Evolutionary conservation across 2,888 invertebrate species (phyloP).

Genomic region (Apodemia zela): DNA sequence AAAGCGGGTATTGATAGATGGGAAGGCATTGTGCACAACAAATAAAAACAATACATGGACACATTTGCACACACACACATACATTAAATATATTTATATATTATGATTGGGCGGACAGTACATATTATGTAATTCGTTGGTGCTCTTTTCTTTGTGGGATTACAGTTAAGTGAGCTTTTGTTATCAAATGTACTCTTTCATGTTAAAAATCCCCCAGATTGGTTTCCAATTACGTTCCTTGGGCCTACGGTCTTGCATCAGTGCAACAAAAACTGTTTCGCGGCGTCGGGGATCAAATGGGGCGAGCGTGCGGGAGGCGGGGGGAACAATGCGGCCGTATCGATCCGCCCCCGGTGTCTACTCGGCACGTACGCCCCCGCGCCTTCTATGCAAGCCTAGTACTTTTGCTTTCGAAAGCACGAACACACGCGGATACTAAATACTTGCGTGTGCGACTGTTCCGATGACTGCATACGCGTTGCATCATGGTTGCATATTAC

Average conservation of each 20-base stretch:
- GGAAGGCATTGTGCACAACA: no score
- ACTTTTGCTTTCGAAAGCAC: conserved; percentile 59
- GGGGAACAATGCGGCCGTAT: conserved; percentile 78
- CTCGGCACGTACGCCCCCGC: conserved; percentile 58
- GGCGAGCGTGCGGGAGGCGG: conserved; percentile 60
- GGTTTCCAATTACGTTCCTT: conserved; percentile 35
- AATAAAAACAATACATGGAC: no score
- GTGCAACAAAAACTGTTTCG: conserved; percentile 76
- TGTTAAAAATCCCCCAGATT: conserved; percentile 26
- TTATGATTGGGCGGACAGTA: no score
- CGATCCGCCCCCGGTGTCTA: conserved; percentile 66
- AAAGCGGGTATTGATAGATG: no score
- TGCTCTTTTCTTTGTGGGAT: not conserved
- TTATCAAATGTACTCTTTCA: conserved; percentile 17
- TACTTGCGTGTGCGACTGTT: conserved; percentile 20
- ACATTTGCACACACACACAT: no score
- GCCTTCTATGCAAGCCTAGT: conserved; percentile 60
- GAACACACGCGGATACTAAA: conserved; percentile 3
- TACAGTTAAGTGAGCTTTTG: not conserved
- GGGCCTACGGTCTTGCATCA: conserved; percentile 33
- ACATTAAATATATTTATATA: no score
- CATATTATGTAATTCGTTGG: no score
- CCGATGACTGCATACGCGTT: conserved; percentile 5
- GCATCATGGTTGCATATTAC: conserved; percentile 7
- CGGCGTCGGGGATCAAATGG: conserved; percentile 69